These are phyloP conservation scores for Thereva nobilitata DNA, from an alignment of 2,888 invertebrate species.

Conservation along the genomic window DNA sequence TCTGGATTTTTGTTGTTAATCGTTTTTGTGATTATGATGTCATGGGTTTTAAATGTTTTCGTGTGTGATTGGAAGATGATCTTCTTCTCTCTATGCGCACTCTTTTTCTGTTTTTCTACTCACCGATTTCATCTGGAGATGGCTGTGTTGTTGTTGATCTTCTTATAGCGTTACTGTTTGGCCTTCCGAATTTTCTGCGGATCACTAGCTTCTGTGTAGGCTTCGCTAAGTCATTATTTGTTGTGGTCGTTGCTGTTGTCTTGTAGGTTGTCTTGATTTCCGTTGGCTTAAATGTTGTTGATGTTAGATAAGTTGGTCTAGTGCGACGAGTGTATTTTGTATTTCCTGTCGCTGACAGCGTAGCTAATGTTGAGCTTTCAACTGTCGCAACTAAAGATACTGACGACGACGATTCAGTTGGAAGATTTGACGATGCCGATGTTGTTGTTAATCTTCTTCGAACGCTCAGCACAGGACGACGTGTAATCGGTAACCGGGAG, in stretches of 20 bases:
- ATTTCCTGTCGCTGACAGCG: conserved; percentile 9
- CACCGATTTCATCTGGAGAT: conserved; percentile 50
- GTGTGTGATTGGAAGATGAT: too few species aligned
- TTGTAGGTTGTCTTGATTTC: conserved; percentile 56
- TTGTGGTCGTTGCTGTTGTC: conserved; percentile 40
- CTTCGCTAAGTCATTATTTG: conserved; percentile 12
- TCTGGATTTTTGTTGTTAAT: too few species aligned
- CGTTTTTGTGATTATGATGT: too few species aligned
- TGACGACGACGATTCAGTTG: conserved; percentile 41
- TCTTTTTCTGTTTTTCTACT: conserved; percentile 38
- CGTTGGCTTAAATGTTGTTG: conserved; percentile 50
- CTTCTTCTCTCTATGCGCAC: too few species aligned
- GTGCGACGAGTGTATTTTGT: conserved; percentile 30
- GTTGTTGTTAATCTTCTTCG: conserved; percentile 49
- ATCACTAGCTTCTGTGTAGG: conserved; percentile 30
- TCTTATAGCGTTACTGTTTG: conserved; percentile 28
- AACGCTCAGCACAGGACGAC: conserved; percentile 54
- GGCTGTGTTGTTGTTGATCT: conserved; percentile 47
- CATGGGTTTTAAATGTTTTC: too few species aligned
- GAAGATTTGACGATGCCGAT: conserved; percentile 33
- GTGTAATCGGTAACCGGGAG: conserved; percentile 44
- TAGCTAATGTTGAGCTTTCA: conserved; percentile 53
- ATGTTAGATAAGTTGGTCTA: conserved; percentile 29
- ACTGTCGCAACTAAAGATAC: conserved; percentile 57
- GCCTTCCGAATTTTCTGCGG: conserved; percentile 46